phyloP scores from a whole-genome alignment of 2,113 vertebrate species.

The Tachysurus fulvidraco region DNA sequence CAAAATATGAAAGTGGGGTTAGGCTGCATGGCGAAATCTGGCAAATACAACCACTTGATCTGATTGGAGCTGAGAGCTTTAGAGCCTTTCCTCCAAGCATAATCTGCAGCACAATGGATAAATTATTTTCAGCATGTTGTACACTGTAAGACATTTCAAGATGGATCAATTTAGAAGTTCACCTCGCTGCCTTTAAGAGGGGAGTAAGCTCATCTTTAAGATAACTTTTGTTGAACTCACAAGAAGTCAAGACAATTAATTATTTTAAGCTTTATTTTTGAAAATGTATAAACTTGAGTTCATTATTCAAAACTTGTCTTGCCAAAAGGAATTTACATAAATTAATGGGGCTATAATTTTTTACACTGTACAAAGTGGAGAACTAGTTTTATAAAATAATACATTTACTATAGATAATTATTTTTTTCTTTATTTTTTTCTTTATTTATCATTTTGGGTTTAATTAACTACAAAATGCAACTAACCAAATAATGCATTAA shows the following conservation, averaged over 20 bases:
- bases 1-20: slow-evolving; percentile 75
- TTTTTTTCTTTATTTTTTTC: neutral
- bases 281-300: too few relatives aligned
- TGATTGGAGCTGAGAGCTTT: slow-evolving; percentile 71
- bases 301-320: too few relatives aligned
- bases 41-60: slow-evolving; percentile 79
- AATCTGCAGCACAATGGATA: slow-evolving; percentile 64
- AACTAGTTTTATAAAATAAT: neutral
- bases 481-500: too few relatives aligned
- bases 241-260: too few relatives aligned
- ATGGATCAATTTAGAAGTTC: too few relatives aligned
- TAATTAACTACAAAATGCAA: neutral
- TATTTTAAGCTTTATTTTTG: too few relatives aligned
- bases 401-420: neutral
- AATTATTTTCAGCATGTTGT: slow-evolving; percentile 1
- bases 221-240: too few relatives aligned
- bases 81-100: slow-evolving; percentile 73
- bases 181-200: too few relatives aligned
- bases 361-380: neutral
- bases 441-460: neutral
- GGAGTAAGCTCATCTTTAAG: too few relatives aligned
- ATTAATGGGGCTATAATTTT: too few relatives aligned
- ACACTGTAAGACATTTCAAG: too few relatives aligned
- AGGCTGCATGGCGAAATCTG: slow-evolving; percentile 74
- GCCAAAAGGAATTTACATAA: too few relatives aligned